phyloP scores from a whole-genome alignment of 2,113 vertebrate genomes.

The Poeciliopsis turrubarensis region DNA sequence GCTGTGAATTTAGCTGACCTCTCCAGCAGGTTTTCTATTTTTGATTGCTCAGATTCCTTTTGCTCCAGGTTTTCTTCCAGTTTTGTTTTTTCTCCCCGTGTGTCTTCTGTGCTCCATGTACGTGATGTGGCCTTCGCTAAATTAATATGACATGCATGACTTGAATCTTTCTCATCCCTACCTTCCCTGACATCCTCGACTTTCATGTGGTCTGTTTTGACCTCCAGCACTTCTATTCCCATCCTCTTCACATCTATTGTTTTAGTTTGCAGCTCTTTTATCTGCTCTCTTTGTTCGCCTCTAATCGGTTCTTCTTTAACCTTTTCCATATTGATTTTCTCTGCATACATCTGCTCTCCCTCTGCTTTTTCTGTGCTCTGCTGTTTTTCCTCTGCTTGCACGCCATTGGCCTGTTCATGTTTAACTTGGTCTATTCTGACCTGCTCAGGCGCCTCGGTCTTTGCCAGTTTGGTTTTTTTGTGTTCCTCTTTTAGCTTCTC shows the following conservation, averaged over 20 bases:
- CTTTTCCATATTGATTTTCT: conserved; percentile 20
- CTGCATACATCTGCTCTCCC: conserved; percentile 2
- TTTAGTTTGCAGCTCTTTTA: conserved; percentile 26
- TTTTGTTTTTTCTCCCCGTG: conserved; percentile 27
- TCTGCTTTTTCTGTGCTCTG: conserved; percentile 12
- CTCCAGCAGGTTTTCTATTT: conserved; percentile 34
- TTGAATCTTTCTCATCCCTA: conserved; percentile 9
- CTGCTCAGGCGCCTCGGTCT: conserved; percentile 16
- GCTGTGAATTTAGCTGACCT: conserved; percentile 32
- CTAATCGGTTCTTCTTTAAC: conserved; percentile 15
- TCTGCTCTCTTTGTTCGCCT: conserved; percentile 7
- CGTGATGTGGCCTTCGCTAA: conserved; percentile 10
- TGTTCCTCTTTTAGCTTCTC: conserved; percentile 45
- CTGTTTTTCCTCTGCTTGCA: conserved; percentile 11
- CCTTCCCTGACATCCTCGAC: conserved; percentile 13
- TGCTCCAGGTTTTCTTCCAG: conserved; percentile 26
- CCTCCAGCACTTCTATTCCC: conserved; percentile 3
- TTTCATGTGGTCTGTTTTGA: conserved; percentile 22
- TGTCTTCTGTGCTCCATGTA: not conserved
- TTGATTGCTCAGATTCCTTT: conserved; percentile 30
- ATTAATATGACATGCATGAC: conserved; percentile 2
- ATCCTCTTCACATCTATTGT: conserved; percentile 10
- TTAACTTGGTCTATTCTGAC: conserved; percentile 19
- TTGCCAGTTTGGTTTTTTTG: conserved; percentile 42
- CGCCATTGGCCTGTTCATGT: conserved; percentile 13